Base-by-base conservation (phyloP, 2,113 vertebrate genomes). In the Melierax canorus region DNA sequence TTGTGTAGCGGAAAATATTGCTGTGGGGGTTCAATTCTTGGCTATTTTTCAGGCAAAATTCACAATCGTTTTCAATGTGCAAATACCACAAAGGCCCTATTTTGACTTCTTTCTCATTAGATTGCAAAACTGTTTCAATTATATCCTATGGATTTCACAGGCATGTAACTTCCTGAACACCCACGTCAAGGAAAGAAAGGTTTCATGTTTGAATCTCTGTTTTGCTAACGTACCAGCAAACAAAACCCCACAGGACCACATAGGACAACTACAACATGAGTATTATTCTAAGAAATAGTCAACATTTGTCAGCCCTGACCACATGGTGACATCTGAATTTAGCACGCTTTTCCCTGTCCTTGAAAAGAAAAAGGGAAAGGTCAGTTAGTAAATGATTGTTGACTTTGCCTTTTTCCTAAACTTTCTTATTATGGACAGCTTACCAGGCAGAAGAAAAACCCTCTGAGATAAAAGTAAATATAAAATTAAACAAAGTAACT, bases 131-230 rank as follows among this genome's bases (percentile, higher is more conserved):
- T 59, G 41, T 90, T 96, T 91, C 89, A 83, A 55, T 95, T 95
- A 91, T 86, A 83, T 91, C 84, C 80, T 92, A 92, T 95, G 89
- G 89, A 92, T 96, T 97, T 95, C 89, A 79, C 71, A 92, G 77
- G 27, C 91, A 36, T 24, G 34, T 67, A 91, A 73, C 93, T 95
- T 95, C 91, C 86, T 88, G 89, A 94, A 96, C 92, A 91, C 94
- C 89, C 96, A 92, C 86, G 91, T 29, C 1, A 78, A 94, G 67
- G 74, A 91, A 79, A 86, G 41, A 62, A 91, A 92, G 53, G 78
- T 79, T 95, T 89, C 58, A 6, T 39, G 26, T 85, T 95, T 92
- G 77, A 74, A 64, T 90, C 66, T 91, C 69, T 82, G 58, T 89
- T 96, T 95, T 92, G 71, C 84, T 95, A 92, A 88, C 38, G 41